Conservation (phyloP, 2,797 vertebrate species). For the Scolopax bukidnonensis region DNA sequence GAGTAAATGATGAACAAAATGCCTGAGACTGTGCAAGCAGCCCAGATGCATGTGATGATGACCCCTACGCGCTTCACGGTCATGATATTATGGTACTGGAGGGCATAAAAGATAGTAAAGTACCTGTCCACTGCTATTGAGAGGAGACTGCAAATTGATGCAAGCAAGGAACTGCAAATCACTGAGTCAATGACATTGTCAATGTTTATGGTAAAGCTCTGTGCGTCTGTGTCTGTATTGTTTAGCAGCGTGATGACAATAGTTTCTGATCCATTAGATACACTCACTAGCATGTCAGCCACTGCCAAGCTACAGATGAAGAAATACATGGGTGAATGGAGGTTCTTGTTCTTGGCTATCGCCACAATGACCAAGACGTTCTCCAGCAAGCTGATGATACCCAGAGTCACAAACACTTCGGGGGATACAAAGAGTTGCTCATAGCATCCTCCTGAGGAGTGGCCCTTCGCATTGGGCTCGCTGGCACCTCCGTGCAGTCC, state of each 20-base stretch:
- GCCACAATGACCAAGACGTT: conserved; percentile 92
- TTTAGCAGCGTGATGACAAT: conserved; percentile 91
- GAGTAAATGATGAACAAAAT: conserved; percentile 93
- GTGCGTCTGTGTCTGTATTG: conserved; percentile 80
- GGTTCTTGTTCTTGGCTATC: conserved; percentile 93
- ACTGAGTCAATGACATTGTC: conserved; percentile 96
- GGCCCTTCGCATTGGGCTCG: conserved; percentile 72
- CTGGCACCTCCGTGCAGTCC: conserved; percentile 53
- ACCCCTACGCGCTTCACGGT: conserved; percentile 84
- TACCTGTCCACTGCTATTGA: conserved; percentile 95
- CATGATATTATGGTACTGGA: conserved; percentile 96
- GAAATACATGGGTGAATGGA: conserved; percentile 96
- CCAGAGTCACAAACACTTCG: conserved; percentile 91
- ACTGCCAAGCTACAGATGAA: conserved; percentile 96
- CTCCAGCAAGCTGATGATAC: conserved; percentile 91
- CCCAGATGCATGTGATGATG: conserved; percentile 89
- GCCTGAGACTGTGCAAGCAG: conserved; percentile 86
- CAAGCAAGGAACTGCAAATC: conserved; percentile 94
- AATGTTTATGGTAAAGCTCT: conserved; percentile 85
- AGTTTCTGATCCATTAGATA: conserved; percentile 93
- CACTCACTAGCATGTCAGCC: conserved; percentile 94
- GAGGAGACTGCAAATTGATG: conserved; percentile 93
- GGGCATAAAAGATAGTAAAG: conserved; percentile 95
- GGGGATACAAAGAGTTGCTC: conserved; percentile 93
- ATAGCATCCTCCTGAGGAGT: conserved; percentile 84